Conservation (phyloP, 1,140 invertebrate genomes). For the Bathynomus jamesi region DNA sequence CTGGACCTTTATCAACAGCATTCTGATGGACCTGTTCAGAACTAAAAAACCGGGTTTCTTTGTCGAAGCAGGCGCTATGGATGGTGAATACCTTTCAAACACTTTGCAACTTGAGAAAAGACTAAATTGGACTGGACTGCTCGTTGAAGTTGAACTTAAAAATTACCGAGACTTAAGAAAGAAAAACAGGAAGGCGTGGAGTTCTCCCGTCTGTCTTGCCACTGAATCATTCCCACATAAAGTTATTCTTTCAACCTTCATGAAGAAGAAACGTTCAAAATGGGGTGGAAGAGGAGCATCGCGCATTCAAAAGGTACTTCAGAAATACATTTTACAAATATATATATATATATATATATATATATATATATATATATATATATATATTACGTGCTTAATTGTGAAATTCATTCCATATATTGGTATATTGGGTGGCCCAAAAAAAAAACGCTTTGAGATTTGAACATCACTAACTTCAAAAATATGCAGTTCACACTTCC, state of each 20-base stretch:
- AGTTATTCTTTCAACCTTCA: slow-evolving; percentile 1
- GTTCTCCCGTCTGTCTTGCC: slow-evolving; percentile 28
- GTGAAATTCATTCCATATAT: too few species aligned
- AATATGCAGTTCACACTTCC: too few species aligned
- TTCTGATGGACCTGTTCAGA: slow-evolving; percentile 21
- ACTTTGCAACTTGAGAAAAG: slow-evolving; percentile 41
- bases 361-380: too few species aligned
- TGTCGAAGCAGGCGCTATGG: slow-evolving; percentile 42
- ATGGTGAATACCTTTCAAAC: slow-evolving; percentile 43
- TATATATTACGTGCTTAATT: too few species aligned
- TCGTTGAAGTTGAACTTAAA: slow-evolving; percentile 42
- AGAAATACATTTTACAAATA: neutral
- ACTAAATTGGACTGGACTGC: slow-evolving; percentile 41
- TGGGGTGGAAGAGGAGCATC: slow-evolving; percentile 18
- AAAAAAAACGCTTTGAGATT: too few species aligned
- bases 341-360: too few species aligned
- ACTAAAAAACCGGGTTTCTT: slow-evolving; percentile 40
- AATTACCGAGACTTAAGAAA: slow-evolving; percentile 38
- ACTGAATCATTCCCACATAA: slow-evolving; percentile 42
- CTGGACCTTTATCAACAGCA: slow-evolving; percentile 19
- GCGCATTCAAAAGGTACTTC: slow-evolving; percentile 15
- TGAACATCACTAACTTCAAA: too few species aligned
- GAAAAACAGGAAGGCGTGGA: slow-evolving; percentile 32
- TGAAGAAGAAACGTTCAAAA: neutral
- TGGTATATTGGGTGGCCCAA: too few species aligned